Evolutionary conservation across 23 tunicate species (phyloP).

Genomic region (Botrylloides violaceus): DNA sequence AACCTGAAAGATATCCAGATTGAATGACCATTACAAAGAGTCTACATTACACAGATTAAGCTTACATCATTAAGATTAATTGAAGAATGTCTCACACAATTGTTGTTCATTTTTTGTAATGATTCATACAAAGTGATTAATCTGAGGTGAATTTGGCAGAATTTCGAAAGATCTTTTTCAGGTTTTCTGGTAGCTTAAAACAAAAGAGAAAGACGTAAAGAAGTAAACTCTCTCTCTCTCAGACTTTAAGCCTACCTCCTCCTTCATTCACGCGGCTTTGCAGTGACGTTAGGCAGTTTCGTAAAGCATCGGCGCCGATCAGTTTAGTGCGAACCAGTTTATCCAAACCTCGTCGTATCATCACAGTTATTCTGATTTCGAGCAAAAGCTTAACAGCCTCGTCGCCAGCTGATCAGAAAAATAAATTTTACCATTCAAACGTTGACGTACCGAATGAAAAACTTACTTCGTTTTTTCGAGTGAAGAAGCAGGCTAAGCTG

Average conservation of each 20-base stretch:
- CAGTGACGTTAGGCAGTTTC: conserved; percentile 15
- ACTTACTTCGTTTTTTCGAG: conserved; percentile 25
- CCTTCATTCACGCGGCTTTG: conserved; percentile 16
- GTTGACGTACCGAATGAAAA: neutral
- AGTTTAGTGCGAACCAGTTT: conserved; percentile 40
- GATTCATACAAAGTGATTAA: conserved; percentile 25
- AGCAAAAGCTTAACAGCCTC: conserved; percentile 49
- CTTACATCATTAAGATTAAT: neutral
- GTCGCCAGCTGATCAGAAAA: conserved; percentile 45
- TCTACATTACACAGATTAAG: neutral
- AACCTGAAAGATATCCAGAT: conserved; percentile 4
- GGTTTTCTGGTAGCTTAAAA: conserved; percentile 31
- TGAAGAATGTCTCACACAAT: neutral
- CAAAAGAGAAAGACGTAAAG: neutral
- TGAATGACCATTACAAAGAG: neutral
- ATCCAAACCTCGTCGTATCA: conserved; percentile 66
- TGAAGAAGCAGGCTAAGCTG: conserved; percentile 51
- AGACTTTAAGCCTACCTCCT: neutral
- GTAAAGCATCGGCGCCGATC: conserved; percentile 13
- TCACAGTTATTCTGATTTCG: conserved; percentile 41
- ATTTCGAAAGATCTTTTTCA: conserved; percentile 27
- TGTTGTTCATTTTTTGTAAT: conserved; percentile 25
- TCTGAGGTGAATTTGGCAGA: conserved; percentile 18
- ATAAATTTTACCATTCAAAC: neutral
- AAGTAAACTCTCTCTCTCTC: neutral